phyloP scores from a whole-genome alignment of 2,797 vertebrate species.

The Phalloptychus januarius region DNA sequence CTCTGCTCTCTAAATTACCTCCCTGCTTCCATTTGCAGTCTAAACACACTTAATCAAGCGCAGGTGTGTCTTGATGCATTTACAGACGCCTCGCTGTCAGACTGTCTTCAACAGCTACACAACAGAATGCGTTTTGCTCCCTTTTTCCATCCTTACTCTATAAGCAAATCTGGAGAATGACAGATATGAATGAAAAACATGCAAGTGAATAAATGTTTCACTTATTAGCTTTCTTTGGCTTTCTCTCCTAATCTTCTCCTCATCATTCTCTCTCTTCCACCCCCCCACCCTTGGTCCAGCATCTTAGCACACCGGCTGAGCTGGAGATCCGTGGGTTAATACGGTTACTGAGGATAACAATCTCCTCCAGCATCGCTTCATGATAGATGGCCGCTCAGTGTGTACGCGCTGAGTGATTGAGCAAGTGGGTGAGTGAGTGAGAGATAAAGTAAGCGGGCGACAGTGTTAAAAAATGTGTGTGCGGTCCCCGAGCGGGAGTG shows the following conservation, averaged over 20 bases:
- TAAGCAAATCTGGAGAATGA: conserved; percentile 23
- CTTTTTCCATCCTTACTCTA: conserved; percentile 31
- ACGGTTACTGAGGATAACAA: conserved; percentile 80
- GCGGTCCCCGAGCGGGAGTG: conserved; percentile 55
- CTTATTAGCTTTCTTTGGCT: conserved; percentile 54
- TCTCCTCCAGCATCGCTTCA: conserved; percentile 72
- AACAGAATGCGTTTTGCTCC: conserved; percentile 10
- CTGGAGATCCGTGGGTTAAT: conserved; percentile 80
- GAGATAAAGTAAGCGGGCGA: conserved; percentile 74
- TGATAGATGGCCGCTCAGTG: conserved; percentile 78
- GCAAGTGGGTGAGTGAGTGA: conserved; percentile 75
- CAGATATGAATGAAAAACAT: conserved; percentile 52
- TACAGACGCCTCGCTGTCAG: conserved; percentile 58
- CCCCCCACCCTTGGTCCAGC: conserved; percentile 21
- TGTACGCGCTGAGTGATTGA: conserved; percentile 75
- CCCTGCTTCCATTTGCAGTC: conserved; percentile 67
- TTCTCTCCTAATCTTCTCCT: conserved; percentile 47
- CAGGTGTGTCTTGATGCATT: conserved; percentile 73
- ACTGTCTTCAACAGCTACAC: conserved; percentile 34
- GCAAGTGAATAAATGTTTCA: conserved; percentile 49
- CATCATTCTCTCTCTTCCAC: conserved; percentile 25
- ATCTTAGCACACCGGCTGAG: conserved; percentile 72
- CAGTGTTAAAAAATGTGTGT: conserved; percentile 65
- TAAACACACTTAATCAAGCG: conserved; percentile 80
- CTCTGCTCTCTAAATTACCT: conserved; percentile 78